These are phyloP conservation scores for Saxicola maurus DNA, from an alignment of 2,797 vertebrate species.

Conservation along the genomic window DNA sequence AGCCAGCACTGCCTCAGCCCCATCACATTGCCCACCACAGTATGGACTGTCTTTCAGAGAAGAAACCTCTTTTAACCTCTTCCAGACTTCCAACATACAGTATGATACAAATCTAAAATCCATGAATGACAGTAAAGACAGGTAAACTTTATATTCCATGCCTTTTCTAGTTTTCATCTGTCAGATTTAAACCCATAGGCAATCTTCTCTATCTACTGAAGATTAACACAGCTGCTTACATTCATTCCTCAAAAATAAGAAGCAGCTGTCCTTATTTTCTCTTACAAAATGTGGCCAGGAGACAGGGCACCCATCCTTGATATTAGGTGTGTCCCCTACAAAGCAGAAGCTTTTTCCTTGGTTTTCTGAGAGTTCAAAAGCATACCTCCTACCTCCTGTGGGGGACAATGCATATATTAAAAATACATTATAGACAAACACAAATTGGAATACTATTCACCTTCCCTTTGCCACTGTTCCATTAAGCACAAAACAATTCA, in stretches of 20 bases:
- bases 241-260: background rate
- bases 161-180: background rate
- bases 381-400: background rate
- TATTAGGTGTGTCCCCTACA: background rate
- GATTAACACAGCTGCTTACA: background rate
- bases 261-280: background rate
- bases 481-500: background rate
- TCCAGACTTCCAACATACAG: rapidly evolving
- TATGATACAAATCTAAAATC: background rate
- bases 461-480: background rate
- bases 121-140: background rate
- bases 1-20: background rate
- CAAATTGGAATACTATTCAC: background rate
- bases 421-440: background rate
- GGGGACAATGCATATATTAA: background rate
- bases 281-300: background rate
- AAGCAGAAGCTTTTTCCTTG: background rate
- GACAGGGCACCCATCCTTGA: background rate
- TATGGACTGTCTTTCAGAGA: background rate
- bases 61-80: background rate
- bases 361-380: background rate
- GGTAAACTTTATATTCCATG: background rate
- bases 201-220: background rate
- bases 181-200: background rate
- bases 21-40: rapidly evolving